These are phyloP conservation scores for rabbit (Oryctolagus cuniculus) DNA, from an alignment of 2,113 vertebrate genomes.

Conservation along the genomic window mOryCun1.1 NC_091441.1:81295501-81296000, in stretches of 20 bases:
- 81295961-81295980: not conserved
- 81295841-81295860: not conserved
- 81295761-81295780: not conserved
- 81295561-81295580: not conserved
- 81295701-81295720: not conserved
- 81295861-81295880: not conserved
- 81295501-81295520: too few species aligned
- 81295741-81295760: not conserved
- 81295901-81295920: not conserved
- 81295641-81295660: not conserved
- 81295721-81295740: not conserved
- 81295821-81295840: not conserved
- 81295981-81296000: not conserved
- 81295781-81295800: not conserved
- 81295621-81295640: not conserved
- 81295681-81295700: not conserved
- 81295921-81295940: slow-evolving; percentile 15
- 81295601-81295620: not conserved
- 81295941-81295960: not conserved
- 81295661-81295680: not conserved
- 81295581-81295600: not conserved
- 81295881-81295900: not conserved
- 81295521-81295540: too few species aligned
- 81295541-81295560: not conserved
- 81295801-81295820: not conserved